Evolutionary conservation across 2,113 vertebrate genomes (phyloP), one percentile per base, ranked within the genome.

Genomic region (Paedocypris sp.): DNA sequence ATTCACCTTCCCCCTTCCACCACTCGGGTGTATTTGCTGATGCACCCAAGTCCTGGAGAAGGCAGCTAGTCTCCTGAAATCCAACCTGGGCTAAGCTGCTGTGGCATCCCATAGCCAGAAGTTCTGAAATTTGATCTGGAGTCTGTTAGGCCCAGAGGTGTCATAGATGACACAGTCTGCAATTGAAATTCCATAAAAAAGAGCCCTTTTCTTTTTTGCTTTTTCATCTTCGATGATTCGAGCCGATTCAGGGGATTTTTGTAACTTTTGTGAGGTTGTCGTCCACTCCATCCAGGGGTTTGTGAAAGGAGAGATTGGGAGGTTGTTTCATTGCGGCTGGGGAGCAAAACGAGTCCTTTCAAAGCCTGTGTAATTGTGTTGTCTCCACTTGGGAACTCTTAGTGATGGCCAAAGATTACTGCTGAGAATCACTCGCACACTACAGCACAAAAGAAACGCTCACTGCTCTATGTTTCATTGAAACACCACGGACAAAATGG

Each of bases 251-350:
- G n/a, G n/a, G n/a, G n/a, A n/a, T n/a, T n/a, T n/a, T n/a, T n/a
- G n/a, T n/a, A n/a, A n/a, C n/a, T n/a, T n/a, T n/a, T n/a, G n/a
- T n/a, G 42, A 54, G 28, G 42, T 36, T 48, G n/a, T 63, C 29
- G 53, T 31, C 69, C 32, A 19, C 19, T 56, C 50, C 42, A 8
- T 31, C 56, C 62, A 29, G 43, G 53, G 43, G 57, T 59, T 57
- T 65, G n/a, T n/a, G 43, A 20, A 33, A 38, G 43, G 45, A 25
- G 42, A 56, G 63, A 64, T 63, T 64, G 60, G 64, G 42, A 66
- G 54, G 18, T 63, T 49, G 32, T 71, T 71, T 71, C 62, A 71
- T 69, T 66, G 68, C 62, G 53, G 36, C 22, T 49, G 41, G 7
- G 29, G 51, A 58, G 25, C 31, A 59, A 64, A 51, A 61, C 49